A percentile compares a stretch with the other conserved stretches of the same genome.
These are phyloP conservation scores for Xenotilapia flavipinnis DNA, from an alignment of 2,113 vertebrate genomes.

Conservation along the genomic window DNA sequence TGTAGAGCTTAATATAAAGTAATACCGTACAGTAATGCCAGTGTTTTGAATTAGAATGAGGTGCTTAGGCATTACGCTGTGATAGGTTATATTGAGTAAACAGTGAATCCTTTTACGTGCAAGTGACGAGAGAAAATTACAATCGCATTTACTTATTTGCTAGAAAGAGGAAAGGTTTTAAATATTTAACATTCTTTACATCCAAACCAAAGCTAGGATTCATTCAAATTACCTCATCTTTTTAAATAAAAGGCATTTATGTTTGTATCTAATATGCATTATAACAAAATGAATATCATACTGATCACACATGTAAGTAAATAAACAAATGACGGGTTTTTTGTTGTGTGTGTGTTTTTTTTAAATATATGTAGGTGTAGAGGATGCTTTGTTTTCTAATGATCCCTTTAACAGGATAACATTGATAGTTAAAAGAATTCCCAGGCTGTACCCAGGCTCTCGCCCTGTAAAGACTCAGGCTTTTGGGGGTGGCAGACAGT, in stretches of 20 bases:
- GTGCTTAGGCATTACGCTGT: background rate
- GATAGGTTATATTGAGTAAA: background rate
- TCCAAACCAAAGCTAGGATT: background rate
- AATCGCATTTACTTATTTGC: background rate
- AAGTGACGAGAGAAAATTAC: background rate
- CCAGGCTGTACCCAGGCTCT: background rate
- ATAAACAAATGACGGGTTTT: background rate
- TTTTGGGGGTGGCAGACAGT: background rate
- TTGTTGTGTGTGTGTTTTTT: background rate
- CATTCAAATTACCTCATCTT: background rate
- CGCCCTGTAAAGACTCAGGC: background rate
- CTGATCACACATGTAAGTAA: background rate
- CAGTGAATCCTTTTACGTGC: background rate
- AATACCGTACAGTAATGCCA: slow-evolving; percentile 20
- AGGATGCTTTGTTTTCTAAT: background rate
- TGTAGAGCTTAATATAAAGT: slow-evolving; percentile 40
- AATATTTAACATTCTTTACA: background rate
- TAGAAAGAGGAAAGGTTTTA: background rate
- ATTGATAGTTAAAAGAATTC: background rate
- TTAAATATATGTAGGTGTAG: background rate
- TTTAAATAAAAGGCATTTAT: background rate
- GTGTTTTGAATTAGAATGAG: slow-evolving; percentile 19
- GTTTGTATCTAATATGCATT: background rate
- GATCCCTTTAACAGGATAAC: background rate
- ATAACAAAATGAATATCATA: background rate